These are phyloP conservation scores for Cynopterus brachyotis DNA, from an alignment of 2,113 vertebrate species.

Conservation along the genomic window DNA sequence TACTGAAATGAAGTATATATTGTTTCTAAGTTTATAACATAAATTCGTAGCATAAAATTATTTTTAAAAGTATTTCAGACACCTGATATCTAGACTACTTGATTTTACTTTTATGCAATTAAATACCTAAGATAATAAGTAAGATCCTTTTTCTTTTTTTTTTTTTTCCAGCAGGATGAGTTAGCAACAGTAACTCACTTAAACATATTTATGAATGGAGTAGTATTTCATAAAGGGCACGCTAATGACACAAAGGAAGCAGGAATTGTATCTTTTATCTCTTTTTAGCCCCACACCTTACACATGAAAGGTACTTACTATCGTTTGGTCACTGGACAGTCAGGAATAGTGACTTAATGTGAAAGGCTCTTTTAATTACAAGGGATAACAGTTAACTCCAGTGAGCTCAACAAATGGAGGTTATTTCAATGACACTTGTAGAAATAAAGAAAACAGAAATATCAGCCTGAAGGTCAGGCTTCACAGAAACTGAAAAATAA, in stretches of 20 bases:
- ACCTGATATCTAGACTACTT: not conserved
- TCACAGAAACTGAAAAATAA: not conserved
- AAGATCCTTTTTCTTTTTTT: not conserved
- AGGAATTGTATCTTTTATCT: not conserved
- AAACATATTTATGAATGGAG: not conserved
- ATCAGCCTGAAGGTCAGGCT: not conserved
- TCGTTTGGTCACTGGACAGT: not conserved
- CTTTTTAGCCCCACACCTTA: not conserved
- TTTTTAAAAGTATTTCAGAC: constrained; percentile 1
- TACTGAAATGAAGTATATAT: not conserved
- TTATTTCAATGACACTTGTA: not conserved
- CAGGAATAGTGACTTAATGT: not conserved
- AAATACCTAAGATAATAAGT: not conserved
- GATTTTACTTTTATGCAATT: not conserved
- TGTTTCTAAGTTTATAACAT: not conserved
- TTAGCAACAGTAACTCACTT: not conserved
- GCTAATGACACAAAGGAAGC: not conserved
- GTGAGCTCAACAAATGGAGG: not conserved
- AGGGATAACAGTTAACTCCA: not conserved
- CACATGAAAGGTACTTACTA: not conserved
- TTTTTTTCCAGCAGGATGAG: not conserved
- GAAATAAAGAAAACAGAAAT: not conserved
- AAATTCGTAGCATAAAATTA: not conserved
- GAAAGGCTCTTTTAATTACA: not conserved
- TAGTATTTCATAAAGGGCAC: not conserved